Evolutionary conservation across 2,113 vertebrate genomes (phyloP).

Genomic region (Larimichthys crocea): DNA sequence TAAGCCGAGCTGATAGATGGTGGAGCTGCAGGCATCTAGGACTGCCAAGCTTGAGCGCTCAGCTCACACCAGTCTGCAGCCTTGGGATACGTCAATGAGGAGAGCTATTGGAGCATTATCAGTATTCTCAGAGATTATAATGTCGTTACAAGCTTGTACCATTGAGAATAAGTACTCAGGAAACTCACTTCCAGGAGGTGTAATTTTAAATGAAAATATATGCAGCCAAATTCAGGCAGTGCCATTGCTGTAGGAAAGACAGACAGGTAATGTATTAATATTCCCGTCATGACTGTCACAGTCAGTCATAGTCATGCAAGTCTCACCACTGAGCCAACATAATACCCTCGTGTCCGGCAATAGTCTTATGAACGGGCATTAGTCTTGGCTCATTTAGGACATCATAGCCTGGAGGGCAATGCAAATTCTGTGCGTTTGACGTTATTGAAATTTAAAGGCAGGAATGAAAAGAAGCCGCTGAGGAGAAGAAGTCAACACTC

Average conservation of each 20-base stretch:
- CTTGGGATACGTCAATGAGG: conserved; percentile 58
- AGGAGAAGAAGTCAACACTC: conserved; percentile 6
- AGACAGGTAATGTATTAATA: conserved; percentile 50
- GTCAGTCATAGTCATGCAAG: conserved; percentile 43
- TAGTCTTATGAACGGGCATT: conserved; percentile 47
- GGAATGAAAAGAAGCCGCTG: conserved; percentile 15
- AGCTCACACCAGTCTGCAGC: conserved; percentile 50
- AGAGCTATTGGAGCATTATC: conserved; percentile 62
- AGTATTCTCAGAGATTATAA: conserved; percentile 74
- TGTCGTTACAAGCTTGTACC: conserved; percentile 70
- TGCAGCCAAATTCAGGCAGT: conserved; percentile 21
- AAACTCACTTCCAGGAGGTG: conserved; percentile 46
- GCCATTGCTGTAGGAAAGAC: conserved; percentile 11
- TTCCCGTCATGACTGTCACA: conserved; percentile 55
- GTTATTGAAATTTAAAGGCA: conserved; percentile 26
- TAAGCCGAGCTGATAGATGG: conserved; percentile 75
- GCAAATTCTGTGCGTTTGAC: conserved; percentile 37
- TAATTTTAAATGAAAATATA: conserved; percentile 56
- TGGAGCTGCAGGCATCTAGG: conserved; percentile 58
- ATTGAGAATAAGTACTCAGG: conserved; percentile 48
- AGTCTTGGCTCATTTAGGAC: conserved; percentile 66
- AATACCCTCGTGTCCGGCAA: conserved; percentile 54
- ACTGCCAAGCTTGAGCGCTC: conserved; percentile 61
- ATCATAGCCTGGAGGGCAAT: conserved; percentile 42
- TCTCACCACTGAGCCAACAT: conserved; percentile 28